Base-by-base conservation (phyloP, 2,113 vertebrate species). In the Nothobranchius furzeri region DNA sequence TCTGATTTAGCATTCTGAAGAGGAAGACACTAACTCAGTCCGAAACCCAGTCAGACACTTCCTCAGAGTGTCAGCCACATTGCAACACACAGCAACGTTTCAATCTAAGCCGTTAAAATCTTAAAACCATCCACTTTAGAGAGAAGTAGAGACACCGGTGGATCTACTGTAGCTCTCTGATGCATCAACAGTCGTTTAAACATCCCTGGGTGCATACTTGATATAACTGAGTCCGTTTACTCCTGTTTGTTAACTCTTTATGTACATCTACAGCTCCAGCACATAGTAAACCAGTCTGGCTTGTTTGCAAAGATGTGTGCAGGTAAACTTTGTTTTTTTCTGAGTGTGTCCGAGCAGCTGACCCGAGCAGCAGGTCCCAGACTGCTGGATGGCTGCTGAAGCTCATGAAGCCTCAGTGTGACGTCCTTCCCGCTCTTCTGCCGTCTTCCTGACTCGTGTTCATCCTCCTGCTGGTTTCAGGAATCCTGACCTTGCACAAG, bases 401-500 rank as follows among this genome's bases (percentile, higher is more conserved):
- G 55, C 45, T 42, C 50, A 51, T 13, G 48, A 36, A 51, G 43
- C 58, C 40, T 49, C 66, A 49, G 35, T 50, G 12, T 52, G 47
- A 65, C 40, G 6, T 55, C n/a, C 50, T 8, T 58, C 43, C 1
- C n/a, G 54, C 6, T 12, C 35, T 52, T 2, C 12, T 1, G 36
- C 67, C 24, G 9, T 9, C 47, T 52, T 7, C 49, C 59, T 25
- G 37, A 30, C 71, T 20, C 36, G 1, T 64, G 58, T 64, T 59
- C 65, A 43, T 49, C 45, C 37, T 46, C 7, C 46, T 42, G 10
- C 53, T 3, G 9, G 17, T 13, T 49, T 73, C 36, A 5, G 12
- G 37, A 40, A 75, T 13, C 69, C 64, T 64, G 71, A 86, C 78
- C 73, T 82, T 77, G 74, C 52, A 63, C 65, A 76, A 76, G 58